phyloP scores from a whole-genome alignment of 2,797 vertebrate species.

The Myiotriccus ornatus region DNA sequence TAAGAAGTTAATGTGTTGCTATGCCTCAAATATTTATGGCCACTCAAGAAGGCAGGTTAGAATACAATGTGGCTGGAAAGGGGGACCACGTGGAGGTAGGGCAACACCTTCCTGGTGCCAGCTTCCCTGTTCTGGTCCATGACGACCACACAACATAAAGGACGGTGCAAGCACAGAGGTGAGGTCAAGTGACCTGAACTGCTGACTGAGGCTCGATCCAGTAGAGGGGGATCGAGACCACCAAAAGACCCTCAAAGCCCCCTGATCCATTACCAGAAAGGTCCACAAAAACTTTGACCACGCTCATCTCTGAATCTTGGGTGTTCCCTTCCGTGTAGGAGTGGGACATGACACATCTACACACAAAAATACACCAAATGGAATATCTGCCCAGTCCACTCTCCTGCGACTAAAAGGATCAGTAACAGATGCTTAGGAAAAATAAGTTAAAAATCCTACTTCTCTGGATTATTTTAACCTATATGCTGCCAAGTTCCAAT shows the following conservation, averaged over 20 bases:
- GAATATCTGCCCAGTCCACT: background rate
- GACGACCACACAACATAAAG: background rate
- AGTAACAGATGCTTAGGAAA: background rate
- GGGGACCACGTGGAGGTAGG: no score
- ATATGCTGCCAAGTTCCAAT: background rate
- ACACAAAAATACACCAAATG: background rate
- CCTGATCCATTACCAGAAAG: background rate
- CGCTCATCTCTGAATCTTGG: background rate
- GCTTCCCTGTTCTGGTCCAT: background rate
- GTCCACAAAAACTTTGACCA: background rate
- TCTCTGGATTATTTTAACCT: background rate
- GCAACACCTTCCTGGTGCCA: background rate
- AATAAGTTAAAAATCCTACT: background rate
- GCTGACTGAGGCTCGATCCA: rapidly evolving
- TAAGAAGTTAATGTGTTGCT: background rate
- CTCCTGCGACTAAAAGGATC: background rate
- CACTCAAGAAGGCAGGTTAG: background rate
- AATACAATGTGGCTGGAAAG: background rate
- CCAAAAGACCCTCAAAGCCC: background rate
- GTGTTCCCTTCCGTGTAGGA: background rate
- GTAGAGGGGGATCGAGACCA: background rate
- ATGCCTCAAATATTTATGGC: background rate
- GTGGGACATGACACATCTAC: background rate
- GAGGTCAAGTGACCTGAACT: background rate
- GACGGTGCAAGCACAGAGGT: background rate